Conservation (phyloP, 1,140 invertebrate species). For the Nautilus pompilius region DNA sequence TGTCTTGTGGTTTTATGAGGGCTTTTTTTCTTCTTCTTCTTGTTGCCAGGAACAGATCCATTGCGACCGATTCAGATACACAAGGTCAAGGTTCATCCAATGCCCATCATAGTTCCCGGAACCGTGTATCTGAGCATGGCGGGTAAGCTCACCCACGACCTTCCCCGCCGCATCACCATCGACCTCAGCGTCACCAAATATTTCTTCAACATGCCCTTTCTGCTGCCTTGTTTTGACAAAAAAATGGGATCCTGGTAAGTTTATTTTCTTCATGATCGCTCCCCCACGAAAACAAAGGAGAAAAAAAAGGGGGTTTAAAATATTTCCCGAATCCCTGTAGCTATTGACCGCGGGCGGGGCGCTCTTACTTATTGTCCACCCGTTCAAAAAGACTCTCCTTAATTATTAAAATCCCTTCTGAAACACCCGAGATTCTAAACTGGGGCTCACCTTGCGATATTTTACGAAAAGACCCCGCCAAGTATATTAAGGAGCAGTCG, state of each 20-base stretch:
- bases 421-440: too few relatives aligned
- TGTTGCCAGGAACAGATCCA: constrained; percentile 21
- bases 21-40: not conserved
- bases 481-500: too few relatives aligned
- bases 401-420: too few relatives aligned
- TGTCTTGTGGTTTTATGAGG: too few relatives aligned
- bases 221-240: constrained; percentile 32
- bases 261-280: not conserved
- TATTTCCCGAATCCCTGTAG: too few relatives aligned
- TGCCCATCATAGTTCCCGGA: constrained; percentile 37
- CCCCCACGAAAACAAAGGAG: constrained; percentile 13
- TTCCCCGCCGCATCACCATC: constrained; percentile 32
- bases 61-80: constrained; percentile 24
- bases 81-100: constrained; percentile 25
- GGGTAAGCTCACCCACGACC: constrained; percentile 29
- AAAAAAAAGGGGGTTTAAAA: constrained; percentile 14
- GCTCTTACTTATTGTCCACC: too few relatives aligned
- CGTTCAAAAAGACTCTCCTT: too few relatives aligned
- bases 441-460: too few relatives aligned
- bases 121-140: constrained; percentile 31
- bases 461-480: too few relatives aligned
- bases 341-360: too few relatives aligned
- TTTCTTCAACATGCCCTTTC: constrained; percentile 37
- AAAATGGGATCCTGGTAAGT: constrained; percentile 41
- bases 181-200: constrained; percentile 38